Conservation (phyloP, 2,888 invertebrate genomes). For the Phaedon cochleariae region DNA sequence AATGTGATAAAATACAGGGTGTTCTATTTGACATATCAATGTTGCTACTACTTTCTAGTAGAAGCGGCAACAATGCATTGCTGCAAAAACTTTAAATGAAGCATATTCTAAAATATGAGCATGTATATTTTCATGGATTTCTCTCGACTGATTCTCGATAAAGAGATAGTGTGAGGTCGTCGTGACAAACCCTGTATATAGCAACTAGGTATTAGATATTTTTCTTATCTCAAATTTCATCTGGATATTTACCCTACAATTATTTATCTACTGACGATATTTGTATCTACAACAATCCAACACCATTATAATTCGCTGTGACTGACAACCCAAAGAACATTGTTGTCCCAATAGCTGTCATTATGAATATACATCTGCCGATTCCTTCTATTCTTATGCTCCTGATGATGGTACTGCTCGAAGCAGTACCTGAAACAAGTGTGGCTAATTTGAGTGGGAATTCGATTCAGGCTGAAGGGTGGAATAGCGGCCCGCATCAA, state of each 20-base stretch:
- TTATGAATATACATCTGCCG: conserved; percentile 44
- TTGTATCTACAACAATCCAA: conserved; percentile 41
- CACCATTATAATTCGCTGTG: background rate
- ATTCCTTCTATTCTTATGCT: conserved; percentile 9
- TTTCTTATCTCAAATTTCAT: conserved; percentile 41
- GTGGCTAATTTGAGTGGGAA: conserved; percentile 57
- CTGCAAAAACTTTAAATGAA: no score
- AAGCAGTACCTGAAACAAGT: conserved; percentile 57
- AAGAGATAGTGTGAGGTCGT: no score
- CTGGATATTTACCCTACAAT: conserved; percentile 57
- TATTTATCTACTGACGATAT: conserved; percentile 43
- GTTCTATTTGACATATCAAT: no score
- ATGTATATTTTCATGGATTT: no score
- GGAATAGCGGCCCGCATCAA: conserved; percentile 49
- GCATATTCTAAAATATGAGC: no score
- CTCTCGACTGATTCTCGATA: no score
- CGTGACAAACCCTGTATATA: no score
- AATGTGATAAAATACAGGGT: no score
- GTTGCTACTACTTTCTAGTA: no score
- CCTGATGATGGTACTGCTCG: conserved; percentile 33
- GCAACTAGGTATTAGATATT: no score
- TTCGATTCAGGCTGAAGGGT: conserved; percentile 23
- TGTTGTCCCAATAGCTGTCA: background rate
- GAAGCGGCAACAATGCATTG: no score
- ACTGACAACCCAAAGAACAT: conserved; percentile 49